phyloP scores from a whole-genome alignment of 2,797 vertebrate species.

The Pachyuromys duprasi region DNA sequence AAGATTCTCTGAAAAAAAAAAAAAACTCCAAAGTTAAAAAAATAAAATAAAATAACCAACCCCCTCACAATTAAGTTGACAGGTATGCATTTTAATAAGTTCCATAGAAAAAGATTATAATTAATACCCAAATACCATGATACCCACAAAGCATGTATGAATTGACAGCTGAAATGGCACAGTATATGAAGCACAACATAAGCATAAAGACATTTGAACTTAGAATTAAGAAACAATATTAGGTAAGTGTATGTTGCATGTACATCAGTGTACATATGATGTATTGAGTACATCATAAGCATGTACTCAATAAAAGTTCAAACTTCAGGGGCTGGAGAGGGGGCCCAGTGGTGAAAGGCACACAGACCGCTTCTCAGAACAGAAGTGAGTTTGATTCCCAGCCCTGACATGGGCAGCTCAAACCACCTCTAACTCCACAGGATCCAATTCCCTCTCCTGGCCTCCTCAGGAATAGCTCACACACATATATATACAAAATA shows the following conservation, averaged over 20 bases:
- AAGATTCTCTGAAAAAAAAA: slow-evolving; percentile 92
- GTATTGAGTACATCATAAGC: slow-evolving; percentile 29
- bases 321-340: background rate
- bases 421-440: background rate
- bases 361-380: background rate
- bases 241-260: slow-evolving; percentile 17
- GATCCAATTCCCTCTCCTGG: background rate
- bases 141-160: background rate
- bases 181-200: background rate
- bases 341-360: background rate
- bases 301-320: slow-evolving; percentile 21
- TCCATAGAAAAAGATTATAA: slow-evolving; percentile 16
- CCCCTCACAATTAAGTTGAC: background rate
- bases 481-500: background rate
- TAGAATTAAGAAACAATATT: slow-evolving; percentile 38
- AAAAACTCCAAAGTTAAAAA: slow-evolving; percentile 5
- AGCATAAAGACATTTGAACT: slow-evolving; percentile 15
- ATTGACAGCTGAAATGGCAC: background rate
- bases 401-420: background rate
- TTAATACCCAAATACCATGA: slow-evolving; percentile 16
- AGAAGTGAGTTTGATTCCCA: background rate
- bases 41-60: background rate
- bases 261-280: background rate
- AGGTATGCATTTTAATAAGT: slow-evolving; percentile 40
- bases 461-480: background rate